Evolutionary conservation across 30 jellyfish, hydroid and myxozoan genomes (phyloP).

Genomic region (Turritopsis rubra): DNA sequence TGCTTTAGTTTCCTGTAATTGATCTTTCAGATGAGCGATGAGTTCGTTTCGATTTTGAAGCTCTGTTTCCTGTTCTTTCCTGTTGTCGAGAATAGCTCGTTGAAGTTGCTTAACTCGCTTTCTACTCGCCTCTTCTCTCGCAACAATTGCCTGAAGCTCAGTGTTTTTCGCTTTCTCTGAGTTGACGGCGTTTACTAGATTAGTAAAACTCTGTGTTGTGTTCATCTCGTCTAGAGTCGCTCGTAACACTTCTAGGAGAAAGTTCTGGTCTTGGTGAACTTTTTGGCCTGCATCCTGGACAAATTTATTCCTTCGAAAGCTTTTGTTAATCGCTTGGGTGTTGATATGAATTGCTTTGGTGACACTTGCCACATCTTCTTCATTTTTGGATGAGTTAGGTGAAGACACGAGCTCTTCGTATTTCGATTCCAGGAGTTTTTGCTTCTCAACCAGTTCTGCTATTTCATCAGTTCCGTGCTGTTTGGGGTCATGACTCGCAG

Average conservation of each 20-base stretch:
- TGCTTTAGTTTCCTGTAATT: slow-evolving; percentile 90
- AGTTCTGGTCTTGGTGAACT: slow-evolving; percentile 62
- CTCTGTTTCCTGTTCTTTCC: slow-evolving; percentile 72
- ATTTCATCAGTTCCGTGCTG: slow-evolving; percentile 56
- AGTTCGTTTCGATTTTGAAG: slow-evolving; percentile 82
- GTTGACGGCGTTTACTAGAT: slow-evolving; percentile 59
- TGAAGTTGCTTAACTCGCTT: slow-evolving; percentile 76
- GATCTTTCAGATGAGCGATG: slow-evolving; percentile 89
- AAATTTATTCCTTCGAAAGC: slow-evolving; percentile 58
- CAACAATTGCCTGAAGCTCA: slow-evolving; percentile 69
- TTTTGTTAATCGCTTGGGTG: slow-evolving; percentile 69
- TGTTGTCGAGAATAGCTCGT: slow-evolving; percentile 56
- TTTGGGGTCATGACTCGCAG: slow-evolving; percentile 37
- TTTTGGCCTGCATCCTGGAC: slow-evolving; percentile 63
- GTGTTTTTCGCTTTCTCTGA: slow-evolving; percentile 65
- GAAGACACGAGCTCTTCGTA: slow-evolving; percentile 45
- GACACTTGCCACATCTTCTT: slow-evolving; percentile 33
- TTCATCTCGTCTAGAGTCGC: slow-evolving; percentile 56
- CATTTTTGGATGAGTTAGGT: slow-evolving; percentile 12
- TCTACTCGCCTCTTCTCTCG: slow-evolving; percentile 82
- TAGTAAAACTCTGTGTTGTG: slow-evolving; percentile 38
- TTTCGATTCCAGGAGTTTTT: slow-evolving; percentile 53
- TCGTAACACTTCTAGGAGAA: slow-evolving; percentile 51
- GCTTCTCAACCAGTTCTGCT: slow-evolving; percentile 45
- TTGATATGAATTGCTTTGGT: slow-evolving; percentile 59